Evolutionary conservation across 2,797 vertebrate species (phyloP).

Genomic region (Varecia variegata): DNA sequence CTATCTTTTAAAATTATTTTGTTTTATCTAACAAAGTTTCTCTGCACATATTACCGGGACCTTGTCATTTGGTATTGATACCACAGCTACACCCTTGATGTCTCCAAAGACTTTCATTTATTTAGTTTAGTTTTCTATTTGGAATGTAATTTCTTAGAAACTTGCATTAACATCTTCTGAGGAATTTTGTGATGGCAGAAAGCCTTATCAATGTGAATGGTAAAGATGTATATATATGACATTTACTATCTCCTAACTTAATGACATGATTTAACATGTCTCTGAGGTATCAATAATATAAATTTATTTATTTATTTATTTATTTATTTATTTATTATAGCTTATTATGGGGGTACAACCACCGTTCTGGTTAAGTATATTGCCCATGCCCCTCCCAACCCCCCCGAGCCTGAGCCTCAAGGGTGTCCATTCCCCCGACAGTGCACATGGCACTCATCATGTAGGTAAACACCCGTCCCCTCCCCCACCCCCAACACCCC

Average conservation of each 20-base stretch:
- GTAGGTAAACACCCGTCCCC: too few relatives aligned
- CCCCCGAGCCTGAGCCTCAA: too few relatives aligned
- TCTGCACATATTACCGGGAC: not conserved
- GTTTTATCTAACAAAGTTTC: not conserved
- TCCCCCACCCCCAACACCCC: too few relatives aligned
- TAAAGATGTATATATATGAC: not conserved
- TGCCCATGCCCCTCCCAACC: too few relatives aligned
- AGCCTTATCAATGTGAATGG: not conserved
- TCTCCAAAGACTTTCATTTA: not conserved
- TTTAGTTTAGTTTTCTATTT: constrained; percentile 64
- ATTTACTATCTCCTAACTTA: not conserved
- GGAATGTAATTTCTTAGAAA: constrained; percentile 53
- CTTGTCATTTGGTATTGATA: constrained; percentile 51
- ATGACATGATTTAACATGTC: not conserved
- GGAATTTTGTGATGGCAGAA: constrained; percentile 65
- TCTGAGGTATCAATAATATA: not conserved
- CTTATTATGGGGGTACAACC: too few relatives aligned
- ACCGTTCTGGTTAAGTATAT: too few relatives aligned
- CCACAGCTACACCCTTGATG: not conserved
- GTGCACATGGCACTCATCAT: too few relatives aligned
- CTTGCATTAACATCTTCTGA: constrained; percentile 76
- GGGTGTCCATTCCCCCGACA: too few relatives aligned
- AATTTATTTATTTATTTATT: too few relatives aligned
- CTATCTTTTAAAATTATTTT: not conserved
- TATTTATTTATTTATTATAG: too few relatives aligned